Evolutionary conservation across 2,797 vertebrate species (phyloP).

Genomic region (Hybognathus amarus): DNA sequence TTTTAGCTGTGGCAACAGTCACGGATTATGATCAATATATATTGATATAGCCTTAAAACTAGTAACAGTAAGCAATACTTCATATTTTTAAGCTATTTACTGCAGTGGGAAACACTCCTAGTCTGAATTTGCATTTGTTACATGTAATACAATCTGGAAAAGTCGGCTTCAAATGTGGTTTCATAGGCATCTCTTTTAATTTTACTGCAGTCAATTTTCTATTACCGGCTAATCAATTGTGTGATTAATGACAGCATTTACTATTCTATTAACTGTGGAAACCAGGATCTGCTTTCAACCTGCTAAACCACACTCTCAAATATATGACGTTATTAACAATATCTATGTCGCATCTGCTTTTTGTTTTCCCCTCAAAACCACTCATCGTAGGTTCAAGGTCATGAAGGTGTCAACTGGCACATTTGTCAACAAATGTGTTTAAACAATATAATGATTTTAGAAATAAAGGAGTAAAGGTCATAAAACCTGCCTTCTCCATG

Average conservation of each 20-base stretch:
- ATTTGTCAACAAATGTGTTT: not conserved
- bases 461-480: too few species aligned
- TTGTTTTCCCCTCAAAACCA: not conserved
- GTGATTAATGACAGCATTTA: not conserved
- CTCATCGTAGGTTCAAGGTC: not conserved
- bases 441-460: not conserved
- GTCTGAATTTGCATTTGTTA: not conserved
- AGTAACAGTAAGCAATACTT: not conserved
- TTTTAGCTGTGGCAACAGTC: not conserved
- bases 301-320: not conserved
- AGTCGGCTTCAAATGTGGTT: not conserved
- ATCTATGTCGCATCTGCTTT: not conserved
- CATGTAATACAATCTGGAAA: not conserved
- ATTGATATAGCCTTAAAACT: not conserved
- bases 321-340: not conserved
- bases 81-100: not conserved
- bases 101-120: not conserved
- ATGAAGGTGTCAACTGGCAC: not conserved
- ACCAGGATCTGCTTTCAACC: not conserved
- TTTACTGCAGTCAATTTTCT: not conserved
- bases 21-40: not conserved
- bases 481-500: too few species aligned
- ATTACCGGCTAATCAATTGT: not conserved
- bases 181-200: not conserved
- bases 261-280: not conserved